A percentile compares a stretch with the other conserved stretches of the same genome.
phyloP scores from a whole-genome alignment of 1,140 invertebrate genomes.

The Phymastichus coffea region DNA sequence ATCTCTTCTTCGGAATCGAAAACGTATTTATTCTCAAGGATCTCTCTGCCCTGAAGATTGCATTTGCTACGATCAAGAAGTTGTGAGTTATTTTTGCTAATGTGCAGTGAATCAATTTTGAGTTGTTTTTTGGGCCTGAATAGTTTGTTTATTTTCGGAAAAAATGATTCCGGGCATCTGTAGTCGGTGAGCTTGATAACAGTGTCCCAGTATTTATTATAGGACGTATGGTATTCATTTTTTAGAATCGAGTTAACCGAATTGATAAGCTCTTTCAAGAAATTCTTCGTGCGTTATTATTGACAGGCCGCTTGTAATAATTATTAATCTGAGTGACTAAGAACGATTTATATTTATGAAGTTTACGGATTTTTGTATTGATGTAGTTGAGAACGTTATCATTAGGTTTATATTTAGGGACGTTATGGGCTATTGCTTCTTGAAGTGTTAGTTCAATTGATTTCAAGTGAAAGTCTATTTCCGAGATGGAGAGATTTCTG shows the following conservation, averaged over 20 bases:
- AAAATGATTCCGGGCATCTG: background rate
- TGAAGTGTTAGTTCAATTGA: background rate
- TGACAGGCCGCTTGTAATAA: background rate
- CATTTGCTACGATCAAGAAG: too few species aligned
- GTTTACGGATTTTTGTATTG: background rate
- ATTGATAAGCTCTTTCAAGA: background rate
- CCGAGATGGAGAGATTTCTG: background rate
- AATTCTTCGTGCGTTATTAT: background rate
- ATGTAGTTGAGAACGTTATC: background rate
- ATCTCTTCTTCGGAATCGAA: too few species aligned
- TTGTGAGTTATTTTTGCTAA: too few species aligned
- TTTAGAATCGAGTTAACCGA: background rate
- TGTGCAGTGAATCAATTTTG: background rate
- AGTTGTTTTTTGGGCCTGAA: background rate
- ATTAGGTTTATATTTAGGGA: background rate
- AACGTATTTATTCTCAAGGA: too few species aligned
- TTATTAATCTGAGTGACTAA: background rate
- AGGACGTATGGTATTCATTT: background rate
- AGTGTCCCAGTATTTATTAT: background rate
- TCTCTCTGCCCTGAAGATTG: too few species aligned
- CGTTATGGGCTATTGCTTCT: background rate
- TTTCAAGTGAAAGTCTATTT: background rate
- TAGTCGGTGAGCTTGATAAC: background rate
- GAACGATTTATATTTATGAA: constrained; percentile 2
- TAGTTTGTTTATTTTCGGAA: background rate